Percentiles rank a stretch among this genome's conserved stretches.
Evolutionary conservation across 2,113 vertebrate species (phyloP).

Genomic region (Clarias batrachus): DNA sequence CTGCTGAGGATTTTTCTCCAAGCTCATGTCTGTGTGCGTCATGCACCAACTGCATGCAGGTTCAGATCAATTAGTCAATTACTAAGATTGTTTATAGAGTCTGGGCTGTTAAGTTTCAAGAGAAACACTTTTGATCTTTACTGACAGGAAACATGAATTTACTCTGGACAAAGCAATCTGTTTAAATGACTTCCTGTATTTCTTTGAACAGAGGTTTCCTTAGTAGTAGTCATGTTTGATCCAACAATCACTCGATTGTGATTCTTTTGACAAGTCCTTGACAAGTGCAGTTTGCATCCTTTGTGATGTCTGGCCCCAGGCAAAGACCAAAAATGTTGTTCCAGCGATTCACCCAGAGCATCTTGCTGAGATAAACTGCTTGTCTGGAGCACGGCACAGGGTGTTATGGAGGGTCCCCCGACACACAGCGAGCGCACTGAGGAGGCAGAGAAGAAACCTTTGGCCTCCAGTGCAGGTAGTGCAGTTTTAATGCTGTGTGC

Average conservation of each 20-base stretch:
- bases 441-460: slow-evolving; percentile 78
- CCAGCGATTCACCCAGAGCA: slow-evolving; percentile 88
- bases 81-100: too few species aligned
- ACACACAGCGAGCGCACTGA: slow-evolving; percentile 70
- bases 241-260: neutral
- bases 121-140: neutral
- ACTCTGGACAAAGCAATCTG: too few species aligned
- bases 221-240: neutral
- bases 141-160: neutral
- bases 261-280: neutral
- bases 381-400: slow-evolving; percentile 75
- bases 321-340: neutral
- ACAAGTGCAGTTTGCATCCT: neutral
- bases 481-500: neutral
- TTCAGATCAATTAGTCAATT: slow-evolving; percentile 49
- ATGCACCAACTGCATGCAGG: slow-evolving; percentile 98
- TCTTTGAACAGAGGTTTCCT: neutral
- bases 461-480: slow-evolving; percentile 79
- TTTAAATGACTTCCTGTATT: neutral
- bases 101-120: neutral
- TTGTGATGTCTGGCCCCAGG: neutral
- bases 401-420: slow-evolving; percentile 68
- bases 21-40: slow-evolving; percentile 95
- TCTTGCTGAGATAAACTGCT: slow-evolving; percentile 78
- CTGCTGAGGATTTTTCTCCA: slow-evolving; percentile 94